Evolutionary conservation across 1,140 invertebrate species (phyloP).

Genomic region (Neocloeon triangulifer): DNA sequence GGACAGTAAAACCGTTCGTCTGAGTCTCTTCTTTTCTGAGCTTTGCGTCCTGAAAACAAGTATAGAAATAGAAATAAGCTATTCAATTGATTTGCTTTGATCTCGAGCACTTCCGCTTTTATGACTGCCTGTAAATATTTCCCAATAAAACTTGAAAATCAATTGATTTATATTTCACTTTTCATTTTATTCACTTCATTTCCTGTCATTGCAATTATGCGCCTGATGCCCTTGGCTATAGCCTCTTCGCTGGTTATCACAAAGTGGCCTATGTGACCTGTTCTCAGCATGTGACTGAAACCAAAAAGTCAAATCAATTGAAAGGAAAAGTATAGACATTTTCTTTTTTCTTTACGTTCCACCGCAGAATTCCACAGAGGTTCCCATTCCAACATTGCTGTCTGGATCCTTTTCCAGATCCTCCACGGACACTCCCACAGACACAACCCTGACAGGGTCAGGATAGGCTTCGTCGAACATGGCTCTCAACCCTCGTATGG

Average conservation of each 20-base stretch:
- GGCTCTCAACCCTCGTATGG: slow-evolving; percentile 82
- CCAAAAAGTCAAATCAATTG: no score
- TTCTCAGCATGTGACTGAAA: slow-evolving; percentile 62
- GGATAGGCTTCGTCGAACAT: slow-evolving; percentile 99
- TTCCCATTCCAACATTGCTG: slow-evolving; percentile 45
- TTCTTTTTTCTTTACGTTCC: slow-evolving; percentile 86
- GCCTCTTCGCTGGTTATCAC: slow-evolving; percentile 95
- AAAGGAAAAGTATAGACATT: no score
- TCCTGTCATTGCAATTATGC: slow-evolving; percentile 93
- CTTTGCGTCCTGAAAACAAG: no score
- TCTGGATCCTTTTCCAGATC: slow-evolving; percentile 69
- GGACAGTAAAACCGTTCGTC: no score
- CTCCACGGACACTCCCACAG: slow-evolving; percentile 81
- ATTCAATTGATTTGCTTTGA: slow-evolving; percentile 44
- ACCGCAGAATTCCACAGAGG: slow-evolving; percentile 99
- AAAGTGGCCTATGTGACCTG: slow-evolving; percentile 83
- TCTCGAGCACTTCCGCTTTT: slow-evolving; percentile 50
- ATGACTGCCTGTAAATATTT: slow-evolving; percentile 59
- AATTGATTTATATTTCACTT: slow-evolving; percentile 17
- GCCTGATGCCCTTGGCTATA: slow-evolving; percentile 92
- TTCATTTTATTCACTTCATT: slow-evolving; percentile 75
- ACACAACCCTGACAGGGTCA: slow-evolving; percentile 92
- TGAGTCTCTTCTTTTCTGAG: no score
- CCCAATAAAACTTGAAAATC: slow-evolving; percentile 6
- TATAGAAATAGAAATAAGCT: no score